These are phyloP conservation scores for Lasioglossum leucozonium DNA, from an alignment of 2,888 invertebrate species.

Conservation along the genomic window DNA sequence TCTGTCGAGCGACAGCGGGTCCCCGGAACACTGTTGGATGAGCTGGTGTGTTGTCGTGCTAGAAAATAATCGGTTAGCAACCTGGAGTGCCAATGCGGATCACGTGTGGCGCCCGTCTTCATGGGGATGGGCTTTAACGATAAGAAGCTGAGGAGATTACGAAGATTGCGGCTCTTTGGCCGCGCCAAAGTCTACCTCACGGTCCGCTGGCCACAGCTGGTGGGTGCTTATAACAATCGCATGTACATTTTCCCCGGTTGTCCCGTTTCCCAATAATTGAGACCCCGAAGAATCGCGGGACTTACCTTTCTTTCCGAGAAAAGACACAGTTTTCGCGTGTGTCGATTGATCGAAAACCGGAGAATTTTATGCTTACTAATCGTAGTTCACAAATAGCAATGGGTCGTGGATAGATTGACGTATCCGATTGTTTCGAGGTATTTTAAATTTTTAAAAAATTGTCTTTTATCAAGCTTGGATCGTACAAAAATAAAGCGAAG, in stretches of 20 bases:
- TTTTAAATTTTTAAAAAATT: too few species aligned
- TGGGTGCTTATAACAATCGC: constrained; percentile 78
- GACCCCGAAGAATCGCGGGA: background rate
- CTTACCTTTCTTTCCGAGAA: background rate
- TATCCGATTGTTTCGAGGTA: too few species aligned
- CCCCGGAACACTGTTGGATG: constrained; percentile 63
- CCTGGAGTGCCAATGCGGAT: constrained; percentile 84
- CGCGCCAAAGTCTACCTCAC: constrained; percentile 87
- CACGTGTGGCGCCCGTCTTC: constrained; percentile 82
- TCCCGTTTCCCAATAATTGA: constrained; percentile 50
- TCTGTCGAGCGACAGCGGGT: constrained; percentile 5
- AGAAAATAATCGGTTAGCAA: constrained; percentile 76
- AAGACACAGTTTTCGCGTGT: background rate
- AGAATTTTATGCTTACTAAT: background rate
- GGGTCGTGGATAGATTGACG: background rate
- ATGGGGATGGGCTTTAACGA: constrained; percentile 86
- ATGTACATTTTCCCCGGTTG: constrained; percentile 51
- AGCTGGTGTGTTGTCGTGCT: constrained; percentile 69
- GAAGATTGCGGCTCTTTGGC: constrained; percentile 87
- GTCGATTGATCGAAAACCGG: background rate
- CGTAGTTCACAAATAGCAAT: background rate
- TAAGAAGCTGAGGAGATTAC: constrained; percentile 86
- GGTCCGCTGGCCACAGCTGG: constrained; percentile 87
- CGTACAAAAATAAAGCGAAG: too few species aligned
- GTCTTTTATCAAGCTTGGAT: too few species aligned